Evolutionary conservation across 2,113 vertebrate species (phyloP).

Genomic region (Bos javanicus): DNA sequence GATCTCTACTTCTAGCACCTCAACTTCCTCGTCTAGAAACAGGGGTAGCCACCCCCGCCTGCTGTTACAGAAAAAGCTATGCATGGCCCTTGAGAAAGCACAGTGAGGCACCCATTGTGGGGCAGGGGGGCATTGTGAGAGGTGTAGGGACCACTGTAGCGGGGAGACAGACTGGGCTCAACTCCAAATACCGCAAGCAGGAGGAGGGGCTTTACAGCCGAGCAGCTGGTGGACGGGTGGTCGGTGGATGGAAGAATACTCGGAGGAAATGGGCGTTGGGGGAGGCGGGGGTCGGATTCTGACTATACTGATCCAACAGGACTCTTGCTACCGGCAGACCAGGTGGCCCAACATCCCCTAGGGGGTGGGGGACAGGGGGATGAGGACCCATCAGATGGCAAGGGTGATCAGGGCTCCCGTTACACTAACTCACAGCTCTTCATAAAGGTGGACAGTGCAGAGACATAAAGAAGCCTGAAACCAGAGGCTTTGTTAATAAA

Average conservation of each 20-base stretch:
- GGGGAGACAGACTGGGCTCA: not conserved
- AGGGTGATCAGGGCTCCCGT: not conserved
- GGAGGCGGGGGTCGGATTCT: not conserved
- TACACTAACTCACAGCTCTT: not conserved
- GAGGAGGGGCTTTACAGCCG: not conserved
- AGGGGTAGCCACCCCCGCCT: not conserved
- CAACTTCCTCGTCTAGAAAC: not conserved
- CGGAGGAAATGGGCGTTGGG: fast-evolving
- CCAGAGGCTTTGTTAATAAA: not conserved
- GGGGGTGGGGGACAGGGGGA: fast-evolving
- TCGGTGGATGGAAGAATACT: not conserved
- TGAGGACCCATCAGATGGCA: not conserved
- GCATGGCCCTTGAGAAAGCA: not conserved
- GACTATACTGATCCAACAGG: not conserved
- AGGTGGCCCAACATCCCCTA: not conserved
- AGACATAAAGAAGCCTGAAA: not conserved
- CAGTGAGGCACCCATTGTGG: not conserved
- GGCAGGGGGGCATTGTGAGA: not conserved
- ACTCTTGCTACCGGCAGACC: not conserved
- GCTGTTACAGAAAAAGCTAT: not conserved
- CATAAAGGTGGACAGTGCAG: not conserved
- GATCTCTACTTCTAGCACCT: not conserved
- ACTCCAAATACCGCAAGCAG: not conserved
- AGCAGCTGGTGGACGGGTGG: not conserved
- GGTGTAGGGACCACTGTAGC: not conserved